Base-by-base conservation (phyloP, 2,797 vertebrate species). In the Lacerta agilis region DNA sequence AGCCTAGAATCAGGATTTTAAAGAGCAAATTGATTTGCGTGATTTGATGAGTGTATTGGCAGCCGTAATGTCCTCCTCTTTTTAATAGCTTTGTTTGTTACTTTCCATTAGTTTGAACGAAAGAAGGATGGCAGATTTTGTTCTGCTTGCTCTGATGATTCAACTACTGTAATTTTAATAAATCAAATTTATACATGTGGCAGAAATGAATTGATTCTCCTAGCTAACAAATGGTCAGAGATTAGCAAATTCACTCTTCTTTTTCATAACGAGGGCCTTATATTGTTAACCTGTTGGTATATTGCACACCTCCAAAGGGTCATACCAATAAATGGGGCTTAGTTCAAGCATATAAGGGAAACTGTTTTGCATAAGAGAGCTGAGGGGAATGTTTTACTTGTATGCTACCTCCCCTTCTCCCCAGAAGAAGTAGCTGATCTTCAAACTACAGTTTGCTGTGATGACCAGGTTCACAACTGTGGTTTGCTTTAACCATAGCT, bases 1-100 rank as follows among this genome's bases (percentile, higher is more conserved):
- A 79, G 33, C 43, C 64, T n/a, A 71, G 64, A 79, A 86, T 86
- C 69, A 78, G 49, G 41, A 79, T 79, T 69, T 79, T 69, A 71
- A 36, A 55, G 33, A 55, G 76, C 13, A 4, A 33, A n/a, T 79
- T 79, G 64, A 79, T 69, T 71, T 79, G 13, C 29, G 15, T 29
- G 43, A 58, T 43, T 69, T 71, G 64, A 58, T 8, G 33, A 71
- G n/a, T 27, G 38, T 23, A 36, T 55, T 69, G 66, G 61, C 76
- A 69, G 64, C 76, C 15, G n/a, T 29, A 8, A 55, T 33, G 4
- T 20, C 27, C 23, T 71, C 58, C 25, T 66, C 20, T 29, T 27
- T 7, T 79, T 29, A 45, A 64, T n/a, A 85, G 55, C 41, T 45
- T 45, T 64, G 25, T 58, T 43, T 8, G 64, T 45, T 36, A 15